Evolutionary conservation across 1,140 invertebrate species (phyloP).

Genomic region (Drosophila nasuta): DNA sequence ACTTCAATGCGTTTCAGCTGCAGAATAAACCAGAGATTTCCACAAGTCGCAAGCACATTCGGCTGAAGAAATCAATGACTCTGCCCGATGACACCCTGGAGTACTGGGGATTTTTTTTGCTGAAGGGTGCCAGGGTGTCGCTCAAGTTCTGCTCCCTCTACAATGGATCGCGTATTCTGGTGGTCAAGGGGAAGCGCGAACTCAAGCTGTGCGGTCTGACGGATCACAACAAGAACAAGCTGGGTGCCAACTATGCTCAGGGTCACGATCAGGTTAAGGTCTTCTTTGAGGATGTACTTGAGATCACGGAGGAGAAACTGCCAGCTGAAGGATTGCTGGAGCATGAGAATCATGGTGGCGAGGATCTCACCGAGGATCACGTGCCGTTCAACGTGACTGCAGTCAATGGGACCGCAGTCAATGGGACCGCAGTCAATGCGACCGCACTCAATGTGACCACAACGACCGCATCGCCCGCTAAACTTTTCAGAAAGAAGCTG

Average conservation of each 20-base stretch:
- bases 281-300: conserved; percentile 88
- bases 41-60: conserved; percentile 89
- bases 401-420: no score
- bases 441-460: background rate
- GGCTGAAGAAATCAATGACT: conserved; percentile 92
- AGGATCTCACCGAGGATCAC: conserved; percentile 72
- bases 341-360: conserved; percentile 82
- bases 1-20: conserved; percentile 93
- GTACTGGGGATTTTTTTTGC: conserved; percentile 95
- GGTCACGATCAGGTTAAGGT: conserved; percentile 89
- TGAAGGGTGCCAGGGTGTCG: conserved; percentile 90
- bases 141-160: conserved; percentile 92
- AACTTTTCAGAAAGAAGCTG: conserved; percentile 60
- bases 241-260: conserved; percentile 86
- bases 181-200: conserved; percentile 91
- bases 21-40: conserved; percentile 89
- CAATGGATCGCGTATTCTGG: conserved; percentile 91
- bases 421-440: conserved; percentile 1
- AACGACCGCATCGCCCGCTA: conserved; percentile 16
- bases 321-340: conserved; percentile 57
- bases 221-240: conserved; percentile 89
- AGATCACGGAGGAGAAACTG: conserved; percentile 66
- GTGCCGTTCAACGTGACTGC: background rate
- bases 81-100: conserved; percentile 94
- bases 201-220: conserved; percentile 91